Evolutionary conservation across 30 jellyfish, hydroid and myxozoan species (phyloP).

Genomic region (Chironex yamaguchii): DNA sequence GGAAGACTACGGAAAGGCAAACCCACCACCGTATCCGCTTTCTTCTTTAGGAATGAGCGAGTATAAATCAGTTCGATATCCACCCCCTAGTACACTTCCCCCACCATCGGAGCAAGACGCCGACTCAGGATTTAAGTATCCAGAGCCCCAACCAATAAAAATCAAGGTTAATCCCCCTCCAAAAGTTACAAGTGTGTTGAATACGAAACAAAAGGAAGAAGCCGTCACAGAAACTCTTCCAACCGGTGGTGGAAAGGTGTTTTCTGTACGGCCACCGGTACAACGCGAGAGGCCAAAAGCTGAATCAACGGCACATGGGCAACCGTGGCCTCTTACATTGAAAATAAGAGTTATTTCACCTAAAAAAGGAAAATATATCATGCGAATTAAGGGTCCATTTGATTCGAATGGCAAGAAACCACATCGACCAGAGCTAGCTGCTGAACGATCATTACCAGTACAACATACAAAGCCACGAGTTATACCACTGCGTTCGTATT

Average conservation of each 20-base stretch:
- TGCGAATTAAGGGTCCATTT: conserved; percentile 93
- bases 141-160: background rate
- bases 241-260: conserved; percentile 41
- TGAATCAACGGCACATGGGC: no score
- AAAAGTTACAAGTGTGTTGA: background rate
- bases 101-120: background rate
- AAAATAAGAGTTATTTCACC: conserved; percentile 84
- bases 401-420: conserved; percentile 57
- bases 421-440: conserved; percentile 25
- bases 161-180: background rate
- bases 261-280: conserved; percentile 1
- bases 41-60: background rate
- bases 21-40: no score
- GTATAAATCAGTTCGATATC: background rate
- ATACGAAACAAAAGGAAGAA: background rate
- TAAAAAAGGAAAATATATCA: conserved; percentile 81
- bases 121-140: background rate
- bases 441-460: conserved; percentile 37
- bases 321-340: conserved; percentile 79
- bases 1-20: background rate
- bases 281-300: conserved; percentile 27
- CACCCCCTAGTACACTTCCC: background rate
- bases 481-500: background rate
- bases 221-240: background rate
- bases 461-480: background rate